These are phyloP conservation scores for Onychostruthus taczanowskii DNA, from an alignment of 2,113 vertebrate genomes.

Conservation along the genomic window DNA sequence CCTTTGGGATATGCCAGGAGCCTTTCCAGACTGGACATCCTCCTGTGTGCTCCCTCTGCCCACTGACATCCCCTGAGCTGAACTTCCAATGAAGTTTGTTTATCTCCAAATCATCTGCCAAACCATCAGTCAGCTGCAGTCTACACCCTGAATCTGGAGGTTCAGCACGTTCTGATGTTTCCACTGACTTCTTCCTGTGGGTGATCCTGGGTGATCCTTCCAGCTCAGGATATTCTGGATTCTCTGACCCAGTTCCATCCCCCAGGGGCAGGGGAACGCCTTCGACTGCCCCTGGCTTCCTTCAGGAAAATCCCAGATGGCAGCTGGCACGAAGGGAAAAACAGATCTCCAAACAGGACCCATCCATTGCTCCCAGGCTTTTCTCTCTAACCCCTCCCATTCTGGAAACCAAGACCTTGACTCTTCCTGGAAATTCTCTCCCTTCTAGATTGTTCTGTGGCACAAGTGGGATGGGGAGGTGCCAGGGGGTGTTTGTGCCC, in stretches of 20 bases:
- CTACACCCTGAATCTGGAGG: neutral
- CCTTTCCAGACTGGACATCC: neutral
- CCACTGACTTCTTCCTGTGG: too few species aligned
- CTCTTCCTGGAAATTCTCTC: neutral
- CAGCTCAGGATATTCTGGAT: neutral
- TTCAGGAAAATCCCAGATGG: neutral
- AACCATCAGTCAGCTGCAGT: neutral
- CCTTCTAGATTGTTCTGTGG: neutral
- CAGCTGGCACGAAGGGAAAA: neutral
- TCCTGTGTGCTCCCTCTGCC: neutral
- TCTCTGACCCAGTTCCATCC: neutral
- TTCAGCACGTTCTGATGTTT: neutral
- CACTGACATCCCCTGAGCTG: rapidly evolving
- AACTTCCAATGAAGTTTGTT: neutral
- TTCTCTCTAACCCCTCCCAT: neutral
- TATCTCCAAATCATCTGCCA: neutral
- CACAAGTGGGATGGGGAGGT: rapidly evolving
- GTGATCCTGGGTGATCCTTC: neutral
- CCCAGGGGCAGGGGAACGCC: neutral
- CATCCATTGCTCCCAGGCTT: neutral
- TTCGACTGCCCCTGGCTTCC: neutral
- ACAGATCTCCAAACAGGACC: neutral
- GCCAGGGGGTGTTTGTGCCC: neutral
- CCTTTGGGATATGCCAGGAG: neutral
- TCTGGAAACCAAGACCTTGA: neutral